Percentiles rank a stretch among this genome's conserved stretches.
phyloP scores from a whole-genome alignment of 2,113 vertebrate species.

The Amblyornis subalaris region DNA sequence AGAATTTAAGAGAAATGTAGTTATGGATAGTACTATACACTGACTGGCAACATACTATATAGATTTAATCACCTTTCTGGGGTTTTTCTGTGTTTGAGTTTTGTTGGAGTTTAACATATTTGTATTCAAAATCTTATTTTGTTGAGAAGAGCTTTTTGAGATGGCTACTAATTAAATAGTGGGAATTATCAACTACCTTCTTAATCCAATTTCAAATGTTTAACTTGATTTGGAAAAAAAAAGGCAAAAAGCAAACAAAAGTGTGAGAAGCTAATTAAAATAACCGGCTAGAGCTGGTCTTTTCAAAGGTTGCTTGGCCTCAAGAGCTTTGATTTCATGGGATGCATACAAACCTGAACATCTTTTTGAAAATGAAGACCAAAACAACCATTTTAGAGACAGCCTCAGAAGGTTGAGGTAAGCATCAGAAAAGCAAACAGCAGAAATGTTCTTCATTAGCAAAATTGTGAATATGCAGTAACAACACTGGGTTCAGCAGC shows the following conservation, averaged over 20 bases:
- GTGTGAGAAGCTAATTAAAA: not conserved
- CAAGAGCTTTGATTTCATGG: not conserved
- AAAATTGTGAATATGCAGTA: not conserved
- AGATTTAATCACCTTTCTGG: not conserved
- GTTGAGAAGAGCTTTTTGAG: not conserved
- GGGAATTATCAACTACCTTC: not conserved
- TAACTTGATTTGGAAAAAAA: not conserved
- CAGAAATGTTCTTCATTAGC: not conserved
- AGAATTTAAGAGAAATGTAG: not conserved
- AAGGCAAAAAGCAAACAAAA: not conserved
- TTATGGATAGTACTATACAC: not conserved
- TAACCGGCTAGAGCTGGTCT: not conserved
- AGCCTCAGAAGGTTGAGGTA: not conserved
- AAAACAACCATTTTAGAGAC: not conserved
- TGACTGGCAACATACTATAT: not conserved
- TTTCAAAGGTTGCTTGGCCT: not conserved
- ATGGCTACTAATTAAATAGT: not conserved
- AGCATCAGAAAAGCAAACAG: not conserved
- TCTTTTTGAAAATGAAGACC: not conserved
- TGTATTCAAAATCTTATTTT: not conserved
- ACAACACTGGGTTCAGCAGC: not conserved
- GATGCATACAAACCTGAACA: not conserved
- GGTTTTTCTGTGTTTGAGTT: not conserved
- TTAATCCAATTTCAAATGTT: not conserved
- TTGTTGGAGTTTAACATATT: not conserved